Evolutionary conservation across 1,140 invertebrate genomes (phyloP).

Genomic region (Anoplophora glabripennis): DNA sequence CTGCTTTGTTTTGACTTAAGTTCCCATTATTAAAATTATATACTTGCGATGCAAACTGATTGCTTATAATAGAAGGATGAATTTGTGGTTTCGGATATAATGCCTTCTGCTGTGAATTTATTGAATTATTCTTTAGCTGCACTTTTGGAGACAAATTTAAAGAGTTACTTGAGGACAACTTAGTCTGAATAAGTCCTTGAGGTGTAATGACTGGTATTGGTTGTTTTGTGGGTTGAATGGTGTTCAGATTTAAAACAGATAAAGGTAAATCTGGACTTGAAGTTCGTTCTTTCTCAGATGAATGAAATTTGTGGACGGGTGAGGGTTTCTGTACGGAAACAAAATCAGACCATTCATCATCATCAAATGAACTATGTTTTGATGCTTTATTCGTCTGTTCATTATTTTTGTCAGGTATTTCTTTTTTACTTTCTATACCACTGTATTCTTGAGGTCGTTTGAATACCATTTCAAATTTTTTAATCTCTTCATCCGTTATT

Average conservation of each 20-base stretch:
- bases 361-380: slow-evolving; percentile 23
- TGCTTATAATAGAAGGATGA: slow-evolving; percentile 45
- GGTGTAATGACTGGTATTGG: slow-evolving; percentile 45
- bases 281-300: slow-evolving; percentile 28
- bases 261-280: slow-evolving; percentile 41
- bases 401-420: slow-evolving; percentile 4
- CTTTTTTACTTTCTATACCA: slow-evolving; percentile 7
- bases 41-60: slow-evolving; percentile 30
- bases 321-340: slow-evolving; percentile 35
- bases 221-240: slow-evolving; percentile 40
- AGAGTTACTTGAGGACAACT: slow-evolving; percentile 29
- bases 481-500: slow-evolving; percentile 62
- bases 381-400: neutral
- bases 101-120: neutral
- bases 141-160: slow-evolving; percentile 17
- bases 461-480: slow-evolving; percentile 30
- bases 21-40: slow-evolving; percentile 16
- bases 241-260: slow-evolving; percentile 43
- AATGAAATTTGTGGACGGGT: slow-evolving; percentile 26
- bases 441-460: slow-evolving; percentile 23
- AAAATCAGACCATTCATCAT: slow-evolving; percentile 49
- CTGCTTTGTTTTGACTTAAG: neutral
- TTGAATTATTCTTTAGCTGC: neutral
- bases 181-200: slow-evolving; percentile 40
- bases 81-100: slow-evolving; percentile 7